Evolutionary conservation across 2,113 vertebrate species (phyloP).

Genomic region (Butorides virescens): DNA sequence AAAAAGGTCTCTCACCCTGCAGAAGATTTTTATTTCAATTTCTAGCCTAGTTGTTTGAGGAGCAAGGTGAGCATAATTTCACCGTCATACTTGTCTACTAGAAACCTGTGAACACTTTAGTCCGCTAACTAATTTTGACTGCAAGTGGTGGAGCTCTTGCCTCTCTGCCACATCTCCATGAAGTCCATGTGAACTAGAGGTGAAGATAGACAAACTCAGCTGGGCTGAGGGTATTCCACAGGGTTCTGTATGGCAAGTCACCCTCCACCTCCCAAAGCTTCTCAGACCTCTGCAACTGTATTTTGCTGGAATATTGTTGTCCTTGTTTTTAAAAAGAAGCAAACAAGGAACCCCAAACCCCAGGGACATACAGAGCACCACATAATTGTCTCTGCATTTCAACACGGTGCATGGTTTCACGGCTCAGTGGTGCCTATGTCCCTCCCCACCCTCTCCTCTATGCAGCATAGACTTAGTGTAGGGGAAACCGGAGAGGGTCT

Average conservation of each 20-base stretch:
- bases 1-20: background rate
- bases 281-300: background rate
- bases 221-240: background rate
- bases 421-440: fast-evolving
- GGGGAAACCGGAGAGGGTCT: background rate
- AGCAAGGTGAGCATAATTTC: background rate
- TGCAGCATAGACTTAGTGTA: fast-evolving
- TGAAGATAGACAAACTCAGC: background rate
- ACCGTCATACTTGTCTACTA: background rate
- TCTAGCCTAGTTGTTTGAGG: background rate
- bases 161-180: background rate
- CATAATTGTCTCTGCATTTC: background rate
- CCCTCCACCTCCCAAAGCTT: background rate
- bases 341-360: background rate
- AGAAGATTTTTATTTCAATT: background rate
- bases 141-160: background rate
- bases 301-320: background rate
- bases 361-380: background rate
- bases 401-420: background rate
- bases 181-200: background rate
- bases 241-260: background rate
- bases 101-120: background rate
- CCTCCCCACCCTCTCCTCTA: background rate
- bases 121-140: background rate
- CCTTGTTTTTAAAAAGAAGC: background rate